phyloP scores from a whole-genome alignment of 1,140 invertebrate species.

The Bathynomus jamesi region DNA sequence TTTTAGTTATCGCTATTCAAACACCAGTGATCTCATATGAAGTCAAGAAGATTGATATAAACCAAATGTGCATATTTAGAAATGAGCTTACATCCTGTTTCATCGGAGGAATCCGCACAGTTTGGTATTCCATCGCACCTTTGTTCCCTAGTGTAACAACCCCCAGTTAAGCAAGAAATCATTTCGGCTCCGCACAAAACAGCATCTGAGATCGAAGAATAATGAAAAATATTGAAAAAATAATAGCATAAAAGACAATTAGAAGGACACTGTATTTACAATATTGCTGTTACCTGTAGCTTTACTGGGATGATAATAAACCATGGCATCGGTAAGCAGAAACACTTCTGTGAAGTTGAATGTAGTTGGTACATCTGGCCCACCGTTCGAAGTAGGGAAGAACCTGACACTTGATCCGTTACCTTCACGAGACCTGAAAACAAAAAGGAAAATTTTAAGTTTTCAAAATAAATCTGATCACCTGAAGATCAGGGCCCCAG shows the following conservation, averaged over 20 bases:
- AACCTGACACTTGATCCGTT: conserved; percentile 42
- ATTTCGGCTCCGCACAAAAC: conserved; percentile 21
- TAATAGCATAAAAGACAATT: not conserved
- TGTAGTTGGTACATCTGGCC: conserved; percentile 43
- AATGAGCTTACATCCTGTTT: conserved; percentile 47
- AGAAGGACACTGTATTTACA: not conserved
- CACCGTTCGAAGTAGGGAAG: conserved; percentile 43
- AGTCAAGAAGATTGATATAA: too few relatives aligned
- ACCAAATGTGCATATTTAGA: too few relatives aligned
- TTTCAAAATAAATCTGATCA: too few relatives aligned
- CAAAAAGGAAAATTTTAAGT: too few relatives aligned
- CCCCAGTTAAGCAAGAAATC: conserved; percentile 33
- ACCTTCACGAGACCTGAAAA: conserved; percentile 41
- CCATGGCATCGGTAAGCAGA: conserved; percentile 44
- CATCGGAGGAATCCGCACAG: conserved; percentile 45
- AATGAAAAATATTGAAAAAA: not conserved
- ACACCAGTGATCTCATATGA: too few relatives aligned
- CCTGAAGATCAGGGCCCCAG: too few relatives aligned
- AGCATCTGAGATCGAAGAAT: conserved; percentile 2
- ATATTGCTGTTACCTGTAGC: conserved; percentile 10
- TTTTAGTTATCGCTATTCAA: too few relatives aligned
- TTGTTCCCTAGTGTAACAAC: conserved; percentile 40
- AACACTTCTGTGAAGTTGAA: conserved; percentile 44
- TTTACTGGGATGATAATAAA: conserved; percentile 32
- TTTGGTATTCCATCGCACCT: conserved; percentile 43